These are phyloP conservation scores for Silurus glanis DNA, from an alignment of 2,113 vertebrate genomes.

Conservation along the genomic window DNA sequence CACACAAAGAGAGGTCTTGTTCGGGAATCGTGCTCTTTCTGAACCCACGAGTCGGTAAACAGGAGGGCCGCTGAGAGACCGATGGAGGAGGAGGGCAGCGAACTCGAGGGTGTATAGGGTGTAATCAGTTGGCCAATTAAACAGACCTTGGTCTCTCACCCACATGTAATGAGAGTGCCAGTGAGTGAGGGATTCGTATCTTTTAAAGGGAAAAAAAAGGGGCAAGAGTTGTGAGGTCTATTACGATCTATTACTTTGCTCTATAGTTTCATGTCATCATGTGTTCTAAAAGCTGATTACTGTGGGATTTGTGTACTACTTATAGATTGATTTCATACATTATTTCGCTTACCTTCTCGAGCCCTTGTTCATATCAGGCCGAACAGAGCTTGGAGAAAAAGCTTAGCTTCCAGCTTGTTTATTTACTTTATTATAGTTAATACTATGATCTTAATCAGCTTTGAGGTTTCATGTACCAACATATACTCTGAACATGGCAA, in stretches of 20 bases:
- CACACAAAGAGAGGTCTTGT: slow-evolving; percentile 69
- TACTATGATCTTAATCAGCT: slow-evolving; percentile 46
- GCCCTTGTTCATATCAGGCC: not conserved
- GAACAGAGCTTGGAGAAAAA: not conserved
- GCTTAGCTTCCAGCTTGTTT: slow-evolving; percentile 15
- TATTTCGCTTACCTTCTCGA: not conserved
- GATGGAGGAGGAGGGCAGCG: slow-evolving; percentile 41
- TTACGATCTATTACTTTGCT: not conserved
- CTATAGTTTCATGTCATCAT: not conserved
- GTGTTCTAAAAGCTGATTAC: not conserved
- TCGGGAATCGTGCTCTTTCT: slow-evolving; percentile 43
- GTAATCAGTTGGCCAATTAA: slow-evolving; percentile 66
- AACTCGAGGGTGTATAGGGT: slow-evolving; percentile 42
- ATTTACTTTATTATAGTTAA: slow-evolving; percentile 11
- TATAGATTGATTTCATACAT: not conserved
- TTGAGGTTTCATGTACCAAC: slow-evolving; percentile 45
- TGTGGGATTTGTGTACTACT: not conserved
- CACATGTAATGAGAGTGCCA: slow-evolving; percentile 61
- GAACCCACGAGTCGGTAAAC: slow-evolving; percentile 54
- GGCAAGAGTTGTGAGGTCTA: slow-evolving; percentile 22
- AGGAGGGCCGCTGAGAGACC: slow-evolving; percentile 53
- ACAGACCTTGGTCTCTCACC: slow-evolving; percentile 62
- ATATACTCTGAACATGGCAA: slow-evolving; percentile 33
- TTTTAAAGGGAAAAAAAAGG: slow-evolving; percentile 19
- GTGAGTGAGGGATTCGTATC: slow-evolving; percentile 49